Evolutionary conservation across 2,797 vertebrate genomes (phyloP).

Genomic region (Melanogrammus aeglefinus): DNA sequence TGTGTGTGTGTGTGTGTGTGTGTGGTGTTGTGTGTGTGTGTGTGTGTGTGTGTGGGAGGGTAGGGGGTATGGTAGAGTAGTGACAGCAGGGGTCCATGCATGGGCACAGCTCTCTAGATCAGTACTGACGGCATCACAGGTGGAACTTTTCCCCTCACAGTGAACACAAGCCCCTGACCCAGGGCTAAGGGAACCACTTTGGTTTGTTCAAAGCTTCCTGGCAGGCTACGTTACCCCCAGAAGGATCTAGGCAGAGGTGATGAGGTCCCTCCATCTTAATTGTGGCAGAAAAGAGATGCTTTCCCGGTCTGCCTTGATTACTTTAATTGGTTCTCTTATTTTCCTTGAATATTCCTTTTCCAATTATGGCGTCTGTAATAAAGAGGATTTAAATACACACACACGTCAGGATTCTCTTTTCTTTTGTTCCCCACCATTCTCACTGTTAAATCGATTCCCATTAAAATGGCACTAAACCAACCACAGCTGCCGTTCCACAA

Average conservation of each 20-base stretch:
- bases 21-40: constrained; percentile 16
- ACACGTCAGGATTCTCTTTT: constrained; percentile 22
- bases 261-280: not conserved
- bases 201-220: not conserved
- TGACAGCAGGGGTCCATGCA: constrained; percentile 46
- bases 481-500: constrained; percentile 25
- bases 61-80: constrained; percentile 28
- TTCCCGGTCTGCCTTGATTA: constrained; percentile 15
- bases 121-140: constrained; percentile 51
- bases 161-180: constrained; percentile 26
- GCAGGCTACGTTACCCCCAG: constrained; percentile 6
- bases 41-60: constrained; percentile 8
- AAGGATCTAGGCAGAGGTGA: constrained; percentile 11
- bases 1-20: constrained; percentile 21
- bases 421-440: constrained; percentile 22
- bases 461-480: constrained; percentile 32
- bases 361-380: constrained; percentile 53
- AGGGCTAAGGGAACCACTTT: constrained; percentile 22
- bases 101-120: constrained; percentile 48
- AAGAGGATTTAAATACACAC: constrained; percentile 48
- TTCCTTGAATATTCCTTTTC: constrained; percentile 41
- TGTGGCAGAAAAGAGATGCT: constrained; percentile 13
- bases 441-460: constrained; percentile 44
- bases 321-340: constrained; percentile 44
- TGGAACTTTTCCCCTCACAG: constrained; percentile 37